These are phyloP conservation scores for Acipenser transmontanus DNA, from an alignment of 2,797 vertebrate genomes.

Conservation along the genomic window DNA sequence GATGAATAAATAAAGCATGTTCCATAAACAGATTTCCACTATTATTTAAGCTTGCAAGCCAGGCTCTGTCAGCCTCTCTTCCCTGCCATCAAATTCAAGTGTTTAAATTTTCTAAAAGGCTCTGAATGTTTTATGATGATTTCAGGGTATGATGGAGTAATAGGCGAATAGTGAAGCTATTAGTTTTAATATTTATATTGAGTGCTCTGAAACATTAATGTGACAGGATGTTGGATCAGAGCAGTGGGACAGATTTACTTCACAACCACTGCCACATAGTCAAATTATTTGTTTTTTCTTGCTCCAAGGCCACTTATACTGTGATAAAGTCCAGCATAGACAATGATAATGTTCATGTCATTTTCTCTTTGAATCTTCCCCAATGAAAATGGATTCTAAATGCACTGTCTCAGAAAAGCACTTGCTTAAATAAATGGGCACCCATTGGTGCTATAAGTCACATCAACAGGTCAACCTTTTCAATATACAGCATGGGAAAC, in stretches of 20 bases:
- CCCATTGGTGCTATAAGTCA: not conserved
- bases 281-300: constrained; percentile 82
- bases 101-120: constrained; percentile 99
- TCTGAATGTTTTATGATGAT: constrained; percentile 99
- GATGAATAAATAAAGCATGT: constrained; percentile 98
- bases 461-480: not conserved
- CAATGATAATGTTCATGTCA: constrained; percentile 25
- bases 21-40: constrained; percentile 98
- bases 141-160: constrained; percentile 97
- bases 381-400: constrained; percentile 23
- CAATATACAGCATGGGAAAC: too few relatives aligned
- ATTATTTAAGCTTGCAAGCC: constrained; percentile 89
- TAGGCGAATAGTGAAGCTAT: constrained; percentile 98
- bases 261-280: constrained; percentile 72
- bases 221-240: constrained; percentile 99
- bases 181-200: constrained; percentile 99
- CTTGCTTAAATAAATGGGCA: not conserved
- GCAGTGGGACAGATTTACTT: constrained; percentile 87
- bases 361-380: constrained; percentile 46
- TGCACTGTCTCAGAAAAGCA: not conserved
- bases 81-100: constrained; percentile 93
- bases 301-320: constrained; percentile 49
- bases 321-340: constrained; percentile 37
- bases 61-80: constrained; percentile 80
- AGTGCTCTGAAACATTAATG: constrained; percentile 99